Base-by-base conservation (phyloP, 2,797 vertebrate genomes). In the Smutsia gigantea region DNA sequence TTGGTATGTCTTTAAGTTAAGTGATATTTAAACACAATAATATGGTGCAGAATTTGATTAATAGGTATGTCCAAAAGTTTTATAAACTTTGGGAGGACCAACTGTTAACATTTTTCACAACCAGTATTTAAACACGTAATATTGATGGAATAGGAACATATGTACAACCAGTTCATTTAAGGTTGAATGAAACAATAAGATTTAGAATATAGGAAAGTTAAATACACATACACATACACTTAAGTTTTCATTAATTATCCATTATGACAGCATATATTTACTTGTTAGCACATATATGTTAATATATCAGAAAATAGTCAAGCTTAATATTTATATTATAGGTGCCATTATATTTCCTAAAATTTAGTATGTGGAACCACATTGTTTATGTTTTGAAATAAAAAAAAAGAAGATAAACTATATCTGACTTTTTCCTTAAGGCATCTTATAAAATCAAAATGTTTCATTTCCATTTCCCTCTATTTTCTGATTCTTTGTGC, bases 401-500 rank as follows among this genome's bases (percentile, higher is more conserved):
- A 93, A 92, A 10, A 10, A 90, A 69, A 53, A 74, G 81, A 85
- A 93, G 31, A 87, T 75, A 82, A 92, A 87, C 11, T 81, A 59
- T 93, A 14, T 75, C 11, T 59, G 13, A 2, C 1, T 91, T 89
- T 88, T 90, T 63, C 59, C 49, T 91, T 83, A 66, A 84, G 42
- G 29, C 39, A 39, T 59, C 29, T 83, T 96, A 57, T 75, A 91
- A 72, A 21, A 87, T 74, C 84, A 94, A 95, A 53, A 94, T 78
- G 21, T 97, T 98, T 94, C 95, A 93, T 96, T 97, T 97, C 72
- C 68, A 82, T 79, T 95, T 95, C 17, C 82, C n/a, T 29, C 37
- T 84, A 37, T 95, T 95, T 97, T 97, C 89, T 95, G 79, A 83
- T 95, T 95, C 71, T 97, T 97, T 88, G n/a, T 96, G 78, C 78